Percentiles rank a stretch among this genome's conserved stretches.
phyloP scores from a whole-genome alignment of 30 jellyfish, hydroid and myxozoan genomes.

The Turritopsis dohrnii region DNA sequence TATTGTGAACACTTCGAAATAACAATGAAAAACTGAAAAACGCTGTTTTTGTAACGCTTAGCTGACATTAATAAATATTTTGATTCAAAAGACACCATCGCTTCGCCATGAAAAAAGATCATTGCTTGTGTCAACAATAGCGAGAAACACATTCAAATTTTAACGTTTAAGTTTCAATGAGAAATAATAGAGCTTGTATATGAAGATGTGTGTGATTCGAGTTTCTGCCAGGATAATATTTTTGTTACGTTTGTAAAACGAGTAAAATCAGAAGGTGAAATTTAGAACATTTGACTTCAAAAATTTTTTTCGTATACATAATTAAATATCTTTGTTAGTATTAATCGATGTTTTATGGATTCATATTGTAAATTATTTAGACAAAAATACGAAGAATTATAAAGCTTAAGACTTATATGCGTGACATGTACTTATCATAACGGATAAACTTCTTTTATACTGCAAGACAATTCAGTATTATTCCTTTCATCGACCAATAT shows the following conservation, averaged over 20 bases:
- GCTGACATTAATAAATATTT: neutral
- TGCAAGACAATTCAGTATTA: neutral
- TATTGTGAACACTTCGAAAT: neutral
- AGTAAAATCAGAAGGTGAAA: neutral
- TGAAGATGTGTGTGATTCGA: neutral
- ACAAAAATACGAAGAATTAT: neutral
- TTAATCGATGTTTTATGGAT: neutral
- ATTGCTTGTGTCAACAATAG: neutral
- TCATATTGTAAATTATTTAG: neutral
- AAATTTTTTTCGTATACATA: too few relatives aligned
- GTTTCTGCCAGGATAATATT: neutral
- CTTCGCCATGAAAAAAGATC: neutral
- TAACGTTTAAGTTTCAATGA: neutral
- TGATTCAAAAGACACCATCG: neutral
- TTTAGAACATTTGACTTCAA: neutral
- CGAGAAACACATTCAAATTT: neutral
- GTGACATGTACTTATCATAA: neutral
- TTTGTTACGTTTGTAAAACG: neutral
- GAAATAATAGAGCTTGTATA: neutral
- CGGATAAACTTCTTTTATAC: neutral
- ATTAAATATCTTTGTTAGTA: neutral
- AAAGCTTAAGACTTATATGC: neutral
- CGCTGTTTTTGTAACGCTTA: neutral
- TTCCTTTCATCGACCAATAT: neutral
- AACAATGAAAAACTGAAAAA: neutral